Percentiles rank a stretch among this genome's conserved stretches.
Evolutionary conservation across 2,797 vertebrate species (phyloP).

Genomic region (Loriculus beryllinus): DNA sequence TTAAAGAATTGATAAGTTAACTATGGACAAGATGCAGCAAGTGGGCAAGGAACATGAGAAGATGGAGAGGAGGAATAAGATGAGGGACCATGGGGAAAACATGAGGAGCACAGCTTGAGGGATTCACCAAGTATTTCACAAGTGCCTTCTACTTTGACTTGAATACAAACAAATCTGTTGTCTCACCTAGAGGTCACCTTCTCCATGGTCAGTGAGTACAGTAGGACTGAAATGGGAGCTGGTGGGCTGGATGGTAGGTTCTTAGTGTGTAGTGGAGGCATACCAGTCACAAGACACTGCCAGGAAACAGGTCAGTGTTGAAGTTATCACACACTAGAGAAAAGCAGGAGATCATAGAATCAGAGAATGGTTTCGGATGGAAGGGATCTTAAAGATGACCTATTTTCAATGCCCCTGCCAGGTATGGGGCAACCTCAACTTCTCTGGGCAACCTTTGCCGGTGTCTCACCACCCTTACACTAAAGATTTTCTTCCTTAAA

Average conservation of each 20-base stretch:
- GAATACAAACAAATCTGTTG: not conserved
- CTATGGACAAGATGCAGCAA: not conserved
- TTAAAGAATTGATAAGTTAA: conserved; percentile 24
- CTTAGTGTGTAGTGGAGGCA: not conserved
- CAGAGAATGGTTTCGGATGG: not conserved
- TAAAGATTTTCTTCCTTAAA: not conserved
- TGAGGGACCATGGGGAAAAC: not conserved
- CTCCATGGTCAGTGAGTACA: not conserved
- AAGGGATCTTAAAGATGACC: not conserved
- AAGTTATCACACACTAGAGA: not conserved
- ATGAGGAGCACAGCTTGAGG: not conserved
- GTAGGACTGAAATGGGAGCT: not conserved
- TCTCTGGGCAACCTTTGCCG: not conserved
- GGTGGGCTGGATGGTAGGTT: not conserved
- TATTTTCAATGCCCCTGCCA: not conserved
- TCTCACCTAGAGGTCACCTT: not conserved
- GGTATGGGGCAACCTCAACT: not conserved
- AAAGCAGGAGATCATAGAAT: not conserved
- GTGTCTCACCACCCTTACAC: not conserved
- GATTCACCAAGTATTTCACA: not conserved
- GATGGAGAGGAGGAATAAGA: not conserved
- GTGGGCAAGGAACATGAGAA: not conserved
- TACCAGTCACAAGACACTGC: not conserved
- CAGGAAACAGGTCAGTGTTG: not conserved
- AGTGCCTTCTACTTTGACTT: not conserved